Conservation (phyloP, 2,888 invertebrate genomes). For the Leptinotarsa tumamoca region DNA sequence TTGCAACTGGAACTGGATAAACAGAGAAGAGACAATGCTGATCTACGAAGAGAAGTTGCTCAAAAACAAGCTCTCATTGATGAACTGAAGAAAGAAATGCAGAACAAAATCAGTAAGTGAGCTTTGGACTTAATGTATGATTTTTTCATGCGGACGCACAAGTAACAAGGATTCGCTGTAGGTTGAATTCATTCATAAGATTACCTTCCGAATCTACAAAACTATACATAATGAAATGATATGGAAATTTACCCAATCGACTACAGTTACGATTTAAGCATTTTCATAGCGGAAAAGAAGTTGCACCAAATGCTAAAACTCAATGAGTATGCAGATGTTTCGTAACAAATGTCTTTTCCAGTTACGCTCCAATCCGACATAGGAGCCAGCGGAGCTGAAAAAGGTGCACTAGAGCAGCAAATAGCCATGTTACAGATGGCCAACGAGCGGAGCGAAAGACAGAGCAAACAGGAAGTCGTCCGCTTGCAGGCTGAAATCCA, state of each 20-base stretch:
- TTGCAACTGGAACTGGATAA: slow-evolving; percentile 83
- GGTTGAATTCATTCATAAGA: too few species aligned
- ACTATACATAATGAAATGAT: too few species aligned
- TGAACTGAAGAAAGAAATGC: slow-evolving; percentile 83
- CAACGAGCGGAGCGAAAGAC: slow-evolving; percentile 80
- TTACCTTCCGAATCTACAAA: too few species aligned
- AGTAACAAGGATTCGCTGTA: too few species aligned
- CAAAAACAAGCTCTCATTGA: slow-evolving; percentile 82
- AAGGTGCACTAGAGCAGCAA: slow-evolving; percentile 84
- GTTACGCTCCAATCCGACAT: slow-evolving; percentile 82
- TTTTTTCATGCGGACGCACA: too few species aligned
- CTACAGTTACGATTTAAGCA: too few species aligned
- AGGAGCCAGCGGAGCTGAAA: slow-evolving; percentile 81
- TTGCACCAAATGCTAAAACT: too few species aligned
- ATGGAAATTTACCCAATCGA: too few species aligned
- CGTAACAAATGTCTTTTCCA: slow-evolving; percentile 59
- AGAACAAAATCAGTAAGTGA: slow-evolving; percentile 78
- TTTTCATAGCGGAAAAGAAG: too few species aligned
- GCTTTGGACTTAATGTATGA: not conserved
- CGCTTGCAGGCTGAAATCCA: slow-evolving; percentile 82
- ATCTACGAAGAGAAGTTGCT: slow-evolving; percentile 80
- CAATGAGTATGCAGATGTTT: too few species aligned
- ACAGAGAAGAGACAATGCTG: slow-evolving; percentile 81
- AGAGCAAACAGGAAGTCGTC: slow-evolving; percentile 80
- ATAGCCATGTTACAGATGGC: slow-evolving; percentile 75